Base-by-base conservation (phyloP, 2,888 invertebrate genomes). In the Galerucella nymphaeae region DNA sequence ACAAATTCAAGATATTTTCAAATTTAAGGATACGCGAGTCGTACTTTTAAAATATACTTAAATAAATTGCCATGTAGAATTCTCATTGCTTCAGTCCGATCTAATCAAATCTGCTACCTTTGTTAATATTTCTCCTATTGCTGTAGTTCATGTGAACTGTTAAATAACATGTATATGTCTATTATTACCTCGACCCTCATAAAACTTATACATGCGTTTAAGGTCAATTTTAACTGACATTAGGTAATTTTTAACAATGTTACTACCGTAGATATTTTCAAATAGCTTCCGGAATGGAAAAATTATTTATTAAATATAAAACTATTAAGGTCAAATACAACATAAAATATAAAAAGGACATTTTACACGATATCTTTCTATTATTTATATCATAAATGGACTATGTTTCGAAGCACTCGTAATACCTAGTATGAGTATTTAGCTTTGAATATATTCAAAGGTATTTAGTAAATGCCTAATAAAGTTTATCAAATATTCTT, bases 131-230 rank as follows among this genome's bases (percentile, higher is more conserved):
- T 30, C 30, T 30, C 8, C 30, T 30, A 30, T 30, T 30, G 8
- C 6, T 30, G 11, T 45, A 45, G 2, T 45, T 4, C 0, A 1
- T 13, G 11, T 14, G 10, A 13, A 13, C 14, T 13, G 45, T 45
- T 1, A 45, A 45, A 23, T 23, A 23, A 23, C 23, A 2, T n/a
- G 10, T 18, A 18, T 18, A 53, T 16, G 10, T 10, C 16, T 50
- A 50, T 50, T 50, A 53, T 53, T 53, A 53, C 53, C 53, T 53
- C 16, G 53, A 53, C n/a, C 53, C 18, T 53, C 9, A 53, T 53
- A 9, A 53, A 53, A 18, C 18, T 18, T 16, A 10, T 48, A 30
- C n/a, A 18, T 16, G 16, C 48, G 18, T 18, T 18, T 18, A 53
- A 53, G 53, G 53, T 53, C 53, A 18, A 10, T 53, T 18, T n/a